phyloP scores from a whole-genome alignment of 92 coral and sea anemone species.

The Paramuricea clavata region DNA sequence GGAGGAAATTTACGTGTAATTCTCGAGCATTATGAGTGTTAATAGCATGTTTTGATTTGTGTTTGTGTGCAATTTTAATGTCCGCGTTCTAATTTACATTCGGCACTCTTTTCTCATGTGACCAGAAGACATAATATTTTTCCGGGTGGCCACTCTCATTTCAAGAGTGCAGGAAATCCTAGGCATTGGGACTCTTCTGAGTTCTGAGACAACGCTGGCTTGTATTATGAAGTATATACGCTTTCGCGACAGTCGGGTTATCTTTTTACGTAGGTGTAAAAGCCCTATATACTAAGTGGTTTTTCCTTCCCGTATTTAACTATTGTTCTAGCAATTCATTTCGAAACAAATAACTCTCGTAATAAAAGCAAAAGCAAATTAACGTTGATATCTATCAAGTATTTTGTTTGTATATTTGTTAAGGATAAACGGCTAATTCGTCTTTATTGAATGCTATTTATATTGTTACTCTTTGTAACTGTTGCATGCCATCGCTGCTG shows the following conservation, averaged over 20 bases:
- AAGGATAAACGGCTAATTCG: constrained; percentile 30
- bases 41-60: constrained; percentile 15
- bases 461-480: background rate
- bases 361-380: constrained; percentile 25
- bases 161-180: constrained; percentile 20
- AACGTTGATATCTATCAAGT: background rate
- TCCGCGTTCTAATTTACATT: constrained; percentile 19
- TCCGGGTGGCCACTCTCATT: background rate
- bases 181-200: background rate
- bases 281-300: background rate
- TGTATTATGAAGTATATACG: background rate
- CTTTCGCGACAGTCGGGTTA: background rate
- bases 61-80: constrained; percentile 14
- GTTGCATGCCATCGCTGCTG: background rate
- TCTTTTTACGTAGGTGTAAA: background rate
- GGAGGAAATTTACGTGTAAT: constrained; percentile 29
- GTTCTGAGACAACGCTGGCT: background rate
- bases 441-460: constrained; percentile 12
- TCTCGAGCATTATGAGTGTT: constrained; percentile 25
- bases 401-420: constrained; percentile 10
- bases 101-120: constrained; percentile 1
- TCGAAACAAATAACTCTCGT: constrained; percentile 3
- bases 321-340: background rate
- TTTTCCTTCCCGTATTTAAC: background rate
- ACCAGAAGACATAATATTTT: constrained; percentile 20